Evolutionary conservation across 2,113 vertebrate species (phyloP), one percentile per base, ranked within the genome.

Genomic region (Nothobranchius kuhntae): DNA sequence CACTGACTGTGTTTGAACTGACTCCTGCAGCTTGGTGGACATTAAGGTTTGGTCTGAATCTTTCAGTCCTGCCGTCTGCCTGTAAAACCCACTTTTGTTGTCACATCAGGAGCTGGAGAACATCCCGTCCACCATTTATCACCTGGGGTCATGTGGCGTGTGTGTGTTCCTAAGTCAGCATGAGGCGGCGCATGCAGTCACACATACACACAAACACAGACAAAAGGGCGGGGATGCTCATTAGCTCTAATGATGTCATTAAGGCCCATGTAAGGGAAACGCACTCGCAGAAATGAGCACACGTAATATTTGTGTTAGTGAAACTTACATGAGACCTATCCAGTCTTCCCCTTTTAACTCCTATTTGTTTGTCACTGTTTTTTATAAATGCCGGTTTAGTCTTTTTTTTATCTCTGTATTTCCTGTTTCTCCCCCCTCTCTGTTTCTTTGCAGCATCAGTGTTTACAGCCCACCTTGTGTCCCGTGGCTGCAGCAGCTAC

Each of bases 211-310:
- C 62, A 79, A 62, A 64, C 48, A 54, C 66, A 83, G 77, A 83
- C 85, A 89, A 90, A 30, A 86, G 85, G 81, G 74, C 86, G 77
- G 77, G 82, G 76, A 75, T 73, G 75, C 81, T 89, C 82, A 91
- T 92, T 93, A 91, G 82, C 83, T 81, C 85, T 90, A 91, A 92
- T 88, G 82, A 90, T 91, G 83, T 87, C 86, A 89, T 92, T 91
- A 91, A 80, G 80, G 78, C 56, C 67, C 77, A 68, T 65, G 51
- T 73, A 85, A 69, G 68, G 65, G 56, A 72, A 73, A 78, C 66
- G 77, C 54, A 64, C 76, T 75, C 14, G 30, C 30, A 30, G 9
- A 58, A 54, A 58, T 54, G 53, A 61, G 73, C 44, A 13, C 11
- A 45, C 14, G 11, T 42, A 56, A 61, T 66, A 61, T 35, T 46